Base-by-base conservation (phyloP, 2,797 vertebrate species). In the Myripristis jacobus region DNA sequence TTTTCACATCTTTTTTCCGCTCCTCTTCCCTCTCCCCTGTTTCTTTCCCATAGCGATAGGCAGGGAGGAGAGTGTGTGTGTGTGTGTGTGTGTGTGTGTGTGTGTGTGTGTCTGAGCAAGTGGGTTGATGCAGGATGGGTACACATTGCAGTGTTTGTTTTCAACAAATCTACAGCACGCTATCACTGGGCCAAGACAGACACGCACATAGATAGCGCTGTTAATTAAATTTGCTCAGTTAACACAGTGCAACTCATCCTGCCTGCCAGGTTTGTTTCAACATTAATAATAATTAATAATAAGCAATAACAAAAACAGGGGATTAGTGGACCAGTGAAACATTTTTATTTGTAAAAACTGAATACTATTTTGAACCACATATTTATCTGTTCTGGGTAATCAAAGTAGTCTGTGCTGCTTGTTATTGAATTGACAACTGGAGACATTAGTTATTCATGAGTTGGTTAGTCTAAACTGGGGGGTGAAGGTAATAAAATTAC, bases 81-180 rank as follows among this genome's bases (percentile, higher is more conserved):
- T 12, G 43, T 12, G 47, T 21, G 19, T 50, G 47, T 50, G 47
- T 50, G 47, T 50, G 47, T 50, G 48, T 51, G 48, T 51, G 48
- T 51, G 48, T 51, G 48, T 51, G 19, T 70, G 70, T 65, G 31
- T 53, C 4, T 31, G 29, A 4, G 29, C 29, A 31, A 8, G 29
- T 4, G 2, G 29, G 29, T 31, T 31, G 29, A 31, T 31, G 29
- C 29, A 31, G 29, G 29, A 8, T 31, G 29, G 29, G 29, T 31
- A 21, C 21, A 18, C 36, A 41, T 10, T 15, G 36, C 4, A 12
- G 0, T 51, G 57, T 68, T 66, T 71, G 61, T 65, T 64, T 74
- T 71, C 25, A 58, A 19, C 66, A 69, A 51, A 55, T 60, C 18
- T 18, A 4, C 10, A 54, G 22, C 61, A 53, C 38, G n/a, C 16